Conservation (phyloP, 2,797 vertebrate genomes). For the Lagodon rhomboides region DNA sequence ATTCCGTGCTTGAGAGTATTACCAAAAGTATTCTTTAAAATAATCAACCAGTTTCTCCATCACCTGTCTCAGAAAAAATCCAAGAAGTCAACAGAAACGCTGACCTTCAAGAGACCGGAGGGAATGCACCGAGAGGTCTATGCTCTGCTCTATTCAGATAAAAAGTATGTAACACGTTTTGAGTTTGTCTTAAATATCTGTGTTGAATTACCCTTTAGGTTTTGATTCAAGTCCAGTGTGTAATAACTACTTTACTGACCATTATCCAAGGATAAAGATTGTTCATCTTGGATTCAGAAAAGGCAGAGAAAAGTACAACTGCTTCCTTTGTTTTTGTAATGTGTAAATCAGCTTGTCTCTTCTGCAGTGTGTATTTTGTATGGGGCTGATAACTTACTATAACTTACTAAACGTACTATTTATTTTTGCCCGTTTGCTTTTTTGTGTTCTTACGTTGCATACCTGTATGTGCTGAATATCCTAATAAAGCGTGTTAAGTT, state of each 20-base stretch:
- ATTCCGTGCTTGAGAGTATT: background rate
- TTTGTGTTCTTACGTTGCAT: background rate
- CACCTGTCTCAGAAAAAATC: conserved; percentile 91
- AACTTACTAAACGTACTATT: too few species aligned
- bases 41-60: conserved; percentile 15
- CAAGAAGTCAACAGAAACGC: conserved; percentile 95
- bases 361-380: background rate
- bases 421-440: background rate
- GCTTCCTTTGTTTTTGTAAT: background rate
- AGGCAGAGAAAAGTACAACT: background rate
- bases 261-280: too few species aligned
- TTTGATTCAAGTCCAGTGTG: background rate
- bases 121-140: conserved; percentile 99
- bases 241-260: too few species aligned
- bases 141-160: conserved; percentile 95
- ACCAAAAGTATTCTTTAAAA: background rate
- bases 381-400: too few species aligned
- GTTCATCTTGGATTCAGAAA: background rate
- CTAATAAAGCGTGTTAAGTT: background rate
- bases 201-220: background rate
- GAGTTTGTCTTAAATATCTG: background rate
- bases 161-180: conserved; percentile 78
- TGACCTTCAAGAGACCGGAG: conserved; percentile 98
- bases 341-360: background rate
- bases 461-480: background rate